Conservation (phyloP, 2,797 vertebrate species). For the Tragelaphus eurycerus region DNA sequence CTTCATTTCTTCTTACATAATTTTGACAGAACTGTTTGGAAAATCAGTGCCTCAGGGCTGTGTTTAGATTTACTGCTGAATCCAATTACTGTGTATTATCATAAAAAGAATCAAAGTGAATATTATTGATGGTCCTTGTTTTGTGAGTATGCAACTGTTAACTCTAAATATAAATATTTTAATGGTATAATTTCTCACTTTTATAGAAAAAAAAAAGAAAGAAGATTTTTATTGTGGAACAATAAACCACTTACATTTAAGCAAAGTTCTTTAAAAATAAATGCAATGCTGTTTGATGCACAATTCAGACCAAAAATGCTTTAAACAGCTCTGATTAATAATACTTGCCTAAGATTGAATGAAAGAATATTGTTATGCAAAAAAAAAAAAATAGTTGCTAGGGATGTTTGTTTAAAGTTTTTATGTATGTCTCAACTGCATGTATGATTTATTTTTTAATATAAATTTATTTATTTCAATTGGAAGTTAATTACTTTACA, state of each 20-base stretch:
- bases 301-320: background rate
- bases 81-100: constrained; percentile 82
- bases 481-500: too few species aligned
- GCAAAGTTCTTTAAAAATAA: background rate
- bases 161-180: constrained; percentile 82
- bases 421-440: background rate
- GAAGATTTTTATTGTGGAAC: constrained; percentile 50
- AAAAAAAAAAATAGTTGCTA: background rate
- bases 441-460: background rate
- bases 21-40: constrained; percentile 78
- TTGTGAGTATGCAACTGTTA: constrained; percentile 78
- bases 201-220: constrained; percentile 72
- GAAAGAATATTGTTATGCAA: background rate
- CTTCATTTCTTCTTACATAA: constrained; percentile 80
- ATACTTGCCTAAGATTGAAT: background rate
- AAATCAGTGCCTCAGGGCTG: constrained; percentile 80
- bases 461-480: too few species aligned
- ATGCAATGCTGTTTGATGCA: background rate
- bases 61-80: constrained; percentile 83
- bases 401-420: background rate
- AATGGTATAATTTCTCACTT: constrained; percentile 69
- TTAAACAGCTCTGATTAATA: background rate
- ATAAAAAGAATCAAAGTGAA: constrained; percentile 84
- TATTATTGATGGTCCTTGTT: constrained; percentile 81
- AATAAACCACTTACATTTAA: constrained; percentile 62